A percentile compares a stretch with the other conserved stretches of the same genome.
phyloP scores from a whole-genome alignment of 2,113 vertebrate species.

The Cololabis saira region DNA sequence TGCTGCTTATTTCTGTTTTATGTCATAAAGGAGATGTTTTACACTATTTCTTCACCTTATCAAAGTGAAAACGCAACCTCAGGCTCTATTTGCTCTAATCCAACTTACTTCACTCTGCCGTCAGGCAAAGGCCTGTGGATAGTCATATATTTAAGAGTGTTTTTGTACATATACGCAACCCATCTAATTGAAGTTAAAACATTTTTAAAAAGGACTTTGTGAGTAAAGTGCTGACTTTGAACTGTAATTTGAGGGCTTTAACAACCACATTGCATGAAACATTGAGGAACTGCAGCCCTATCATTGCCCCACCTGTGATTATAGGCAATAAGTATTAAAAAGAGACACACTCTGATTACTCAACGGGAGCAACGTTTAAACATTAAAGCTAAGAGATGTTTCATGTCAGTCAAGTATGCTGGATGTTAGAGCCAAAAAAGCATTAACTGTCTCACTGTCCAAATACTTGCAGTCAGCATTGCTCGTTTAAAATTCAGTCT shows the following conservation, averaged over 20 bases:
- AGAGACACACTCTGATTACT: not conserved
- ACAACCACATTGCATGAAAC: conserved; percentile 14
- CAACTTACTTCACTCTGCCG: too few relatives aligned
- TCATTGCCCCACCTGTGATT: conserved; percentile 24
- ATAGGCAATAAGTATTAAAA: conserved; percentile 3
- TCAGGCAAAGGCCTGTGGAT: too few relatives aligned
- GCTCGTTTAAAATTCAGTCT: conserved; percentile 37
- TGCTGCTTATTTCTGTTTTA: too few relatives aligned
- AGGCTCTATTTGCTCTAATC: too few relatives aligned
- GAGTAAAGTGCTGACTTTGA: conserved; percentile 14
- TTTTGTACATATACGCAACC: too few relatives aligned
- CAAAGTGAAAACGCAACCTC: too few relatives aligned
- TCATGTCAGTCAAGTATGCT: not conserved
- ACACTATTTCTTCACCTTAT: too few relatives aligned
- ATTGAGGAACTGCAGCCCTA: not conserved
- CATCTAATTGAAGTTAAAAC: too few relatives aligned
- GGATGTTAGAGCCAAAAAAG: not conserved
- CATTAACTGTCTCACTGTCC: conserved; percentile 45
- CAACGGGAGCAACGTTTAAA: not conserved
- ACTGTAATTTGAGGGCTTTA: conserved; percentile 38
- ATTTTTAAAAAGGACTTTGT: not conserved
- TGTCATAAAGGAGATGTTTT: too few relatives aligned
- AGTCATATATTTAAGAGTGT: too few relatives aligned
- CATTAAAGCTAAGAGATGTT: conserved; percentile 5
- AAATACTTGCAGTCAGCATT: conserved; percentile 29